Evolutionary conservation across 2,888 invertebrate species (phyloP).

Genomic region (Chalcosyrphus nemorum): DNA sequence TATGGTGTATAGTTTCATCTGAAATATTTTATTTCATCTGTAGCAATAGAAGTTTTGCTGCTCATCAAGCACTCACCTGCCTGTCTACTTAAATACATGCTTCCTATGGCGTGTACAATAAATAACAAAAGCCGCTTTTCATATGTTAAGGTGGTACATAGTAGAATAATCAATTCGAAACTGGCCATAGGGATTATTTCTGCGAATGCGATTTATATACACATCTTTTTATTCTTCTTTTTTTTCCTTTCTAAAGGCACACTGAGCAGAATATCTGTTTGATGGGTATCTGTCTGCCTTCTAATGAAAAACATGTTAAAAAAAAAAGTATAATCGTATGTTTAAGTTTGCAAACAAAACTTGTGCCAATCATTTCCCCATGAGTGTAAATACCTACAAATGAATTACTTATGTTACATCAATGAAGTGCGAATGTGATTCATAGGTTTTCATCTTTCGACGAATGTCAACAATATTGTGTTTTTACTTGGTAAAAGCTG

Average conservation of each 20-base stretch:
- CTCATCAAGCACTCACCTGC: neutral
- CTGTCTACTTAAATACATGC: neutral
- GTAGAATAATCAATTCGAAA: slow-evolving; percentile 17
- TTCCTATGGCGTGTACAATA: neutral
- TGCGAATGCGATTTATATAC: neutral
- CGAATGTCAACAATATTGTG: neutral
- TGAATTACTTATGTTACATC: neutral
- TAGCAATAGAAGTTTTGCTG: too few relatives aligned
- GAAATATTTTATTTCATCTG: too few relatives aligned
- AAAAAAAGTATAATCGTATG: too few relatives aligned
- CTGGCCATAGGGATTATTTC: neutral
- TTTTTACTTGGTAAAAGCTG: neutral
- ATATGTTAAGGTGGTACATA: neutral
- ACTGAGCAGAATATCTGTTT: neutral
- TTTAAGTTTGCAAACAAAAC: too few relatives aligned
- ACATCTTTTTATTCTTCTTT: too few relatives aligned
- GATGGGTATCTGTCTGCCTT: neutral
- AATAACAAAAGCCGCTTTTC: slow-evolving; percentile 13
- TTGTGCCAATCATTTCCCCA: too few relatives aligned
- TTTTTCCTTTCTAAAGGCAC: neutral
- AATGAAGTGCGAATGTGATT: neutral
- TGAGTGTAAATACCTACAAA: neutral
- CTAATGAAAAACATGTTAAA: neutral
- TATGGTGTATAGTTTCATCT: neutral
- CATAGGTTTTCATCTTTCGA: neutral